A percentile compares a stretch with the other conserved stretches of the same genome.
phyloP scores from a whole-genome alignment of 1,140 invertebrate genomes.

The Ceratina calcarata region DNA sequence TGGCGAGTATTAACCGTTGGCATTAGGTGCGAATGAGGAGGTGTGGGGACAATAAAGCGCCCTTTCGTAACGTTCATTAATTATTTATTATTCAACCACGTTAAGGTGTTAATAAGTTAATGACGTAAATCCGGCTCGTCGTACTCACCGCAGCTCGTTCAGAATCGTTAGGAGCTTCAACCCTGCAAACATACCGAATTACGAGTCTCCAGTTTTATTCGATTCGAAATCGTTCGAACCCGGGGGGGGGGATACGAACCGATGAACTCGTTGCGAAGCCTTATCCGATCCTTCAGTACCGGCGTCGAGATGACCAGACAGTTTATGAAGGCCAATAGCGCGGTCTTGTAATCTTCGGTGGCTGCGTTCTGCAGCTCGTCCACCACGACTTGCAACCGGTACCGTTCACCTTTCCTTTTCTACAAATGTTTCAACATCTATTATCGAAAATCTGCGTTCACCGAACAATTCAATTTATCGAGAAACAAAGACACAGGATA shows the following conservation, averaged over 20 bases:
- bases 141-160: slow-evolving; percentile 89
- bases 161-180: slow-evolving; percentile 90
- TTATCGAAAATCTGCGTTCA: not conserved
- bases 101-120: slow-evolving; percentile 68
- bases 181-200: slow-evolving; percentile 82
- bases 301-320: slow-evolving; percentile 96
- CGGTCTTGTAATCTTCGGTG: slow-evolving; percentile 92
- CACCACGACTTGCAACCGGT: slow-evolving; percentile 93
- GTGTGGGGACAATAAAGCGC: slow-evolving; percentile 63
- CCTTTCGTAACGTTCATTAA: slow-evolving; percentile 61
- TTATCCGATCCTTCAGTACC: slow-evolving; percentile 90
- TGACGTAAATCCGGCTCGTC: slow-evolving; percentile 45
- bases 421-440: slow-evolving; percentile 70
- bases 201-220: not conserved
- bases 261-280: slow-evolving; percentile 96
- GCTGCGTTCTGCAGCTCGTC: slow-evolving; percentile 91
- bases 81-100: slow-evolving; percentile 66
- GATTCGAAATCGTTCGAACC: not conserved
- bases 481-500: no score
- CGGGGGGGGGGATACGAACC: slow-evolving; percentile 81
- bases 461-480: no score
- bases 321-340: slow-evolving; percentile 96
- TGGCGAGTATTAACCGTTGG: slow-evolving; percentile 34
- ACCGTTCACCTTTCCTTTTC: slow-evolving; percentile 90
- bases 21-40: slow-evolving; percentile 51